Percentiles rank a stretch among this genome's conserved stretches.
phyloP scores from a whole-genome alignment of 2,797 vertebrate genomes.

The Syngnathus rostellatus region DNA sequence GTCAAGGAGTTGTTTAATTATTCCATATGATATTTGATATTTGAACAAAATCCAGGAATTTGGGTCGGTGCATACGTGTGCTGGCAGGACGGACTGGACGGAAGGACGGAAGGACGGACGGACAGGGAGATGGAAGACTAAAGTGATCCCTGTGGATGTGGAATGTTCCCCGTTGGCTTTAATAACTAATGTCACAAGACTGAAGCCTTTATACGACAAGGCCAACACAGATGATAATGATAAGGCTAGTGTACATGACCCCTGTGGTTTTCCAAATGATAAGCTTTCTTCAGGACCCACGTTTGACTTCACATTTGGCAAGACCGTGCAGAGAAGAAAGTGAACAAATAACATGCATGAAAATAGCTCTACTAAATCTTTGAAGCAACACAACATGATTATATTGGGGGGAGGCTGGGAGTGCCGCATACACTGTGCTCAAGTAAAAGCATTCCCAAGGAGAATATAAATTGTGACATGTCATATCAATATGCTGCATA shows the following conservation, averaged over 20 bases:
- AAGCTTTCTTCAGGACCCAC: constrained; percentile 7
- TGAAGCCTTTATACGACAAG: constrained; percentile 27
- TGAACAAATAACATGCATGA: neutral
- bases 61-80: constrained; percentile 6
- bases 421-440: neutral
- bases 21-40: neutral
- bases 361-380: neutral
- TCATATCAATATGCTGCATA: neutral
- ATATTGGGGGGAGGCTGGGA: neutral
- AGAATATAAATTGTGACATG: neutral
- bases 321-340: neutral
- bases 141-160: constrained; percentile 22
- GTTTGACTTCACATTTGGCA: neutral
- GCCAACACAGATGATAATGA: constrained; percentile 22
- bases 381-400: neutral
- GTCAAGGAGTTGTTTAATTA: neutral
- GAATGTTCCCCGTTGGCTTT: constrained; percentile 39
- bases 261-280: neutral
- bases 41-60: constrained; percentile 9
- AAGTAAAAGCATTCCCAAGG: neutral
- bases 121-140: constrained; percentile 14
- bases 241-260: constrained; percentile 9
- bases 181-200: constrained; percentile 34
- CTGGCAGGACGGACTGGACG: constrained; percentile 4
- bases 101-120: constrained; percentile 1